Base-by-base conservation (phyloP, 2,888 invertebrate genomes). In the Choristoneura rosaceana region DNA sequence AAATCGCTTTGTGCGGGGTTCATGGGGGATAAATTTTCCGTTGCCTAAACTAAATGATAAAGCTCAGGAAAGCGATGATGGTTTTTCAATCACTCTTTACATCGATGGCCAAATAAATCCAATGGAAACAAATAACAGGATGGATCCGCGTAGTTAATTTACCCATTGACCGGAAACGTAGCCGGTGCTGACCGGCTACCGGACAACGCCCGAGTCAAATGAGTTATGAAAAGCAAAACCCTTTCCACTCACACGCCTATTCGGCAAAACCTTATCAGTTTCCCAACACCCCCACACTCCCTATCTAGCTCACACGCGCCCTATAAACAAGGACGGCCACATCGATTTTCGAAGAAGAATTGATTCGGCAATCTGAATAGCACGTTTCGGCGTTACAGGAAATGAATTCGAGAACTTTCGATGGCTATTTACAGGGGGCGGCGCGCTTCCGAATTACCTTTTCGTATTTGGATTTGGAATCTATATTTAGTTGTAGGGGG, bases 371-470 rank as follows among this genome's bases (percentile, higher is more conserved):
- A 43, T 62, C 60, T 17, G 61, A 43, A 62, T 60, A 61, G 68
- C 43, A 59, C 25, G 33, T 60, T 59, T 59, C 64, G 64, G 75
- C 67, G 71, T 69, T 70, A 81, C 80, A 81, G 87, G 86, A 86
- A 86, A 87, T 85, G 82, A 84, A 87, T 85, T 82, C 79, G 82
- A 78, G 79, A 87, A 87, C 85, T 87, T 85, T 85, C 82, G 81
- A 86, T 85, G 43, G 61, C 43, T 43, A 83, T 85, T 84, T 85
- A 84, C 82, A 84, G 79, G 76, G 73, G 73, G 71, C 76, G 71
- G 76, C 79, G 76, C 69, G 74, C 79, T 82, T 82, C 61, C 34
- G 25, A 62, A 59, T 59, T 59, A 59, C 59, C 59, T 38, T 17
- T 43, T 41, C 61, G 61, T 62, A 34, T 62, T 43, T 43, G 61